phyloP scores from a whole-genome alignment of 1,140 invertebrate genomes.

The Lepidurus packardi region DNA sequence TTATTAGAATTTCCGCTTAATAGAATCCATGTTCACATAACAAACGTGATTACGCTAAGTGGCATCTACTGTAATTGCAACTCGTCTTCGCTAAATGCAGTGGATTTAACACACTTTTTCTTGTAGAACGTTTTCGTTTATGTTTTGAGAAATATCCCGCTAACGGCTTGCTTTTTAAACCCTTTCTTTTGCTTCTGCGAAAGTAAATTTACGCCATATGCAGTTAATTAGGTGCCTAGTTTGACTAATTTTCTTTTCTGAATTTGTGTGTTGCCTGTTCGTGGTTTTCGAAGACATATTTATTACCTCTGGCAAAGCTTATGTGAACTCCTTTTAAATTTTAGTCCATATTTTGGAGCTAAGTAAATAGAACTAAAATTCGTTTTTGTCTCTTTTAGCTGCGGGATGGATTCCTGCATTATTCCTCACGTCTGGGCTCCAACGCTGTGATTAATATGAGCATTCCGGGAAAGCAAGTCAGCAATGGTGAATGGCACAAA shows the following conservation, averaged over 20 bases:
- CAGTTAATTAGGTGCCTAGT: too few species aligned
- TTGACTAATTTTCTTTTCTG: not conserved
- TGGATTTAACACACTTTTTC: too few species aligned
- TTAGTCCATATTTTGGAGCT: not conserved
- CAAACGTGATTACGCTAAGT: too few species aligned
- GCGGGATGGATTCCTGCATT: slow-evolving; percentile 60
- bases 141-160: too few species aligned
- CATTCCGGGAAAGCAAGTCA: slow-evolving; percentile 46
- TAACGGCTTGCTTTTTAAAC: too few species aligned
- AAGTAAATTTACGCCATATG: too few species aligned
- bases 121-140: too few species aligned
- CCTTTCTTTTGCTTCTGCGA: too few species aligned
- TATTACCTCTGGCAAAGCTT: not conserved
- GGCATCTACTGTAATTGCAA: too few species aligned
- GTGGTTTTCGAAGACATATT: not conserved
- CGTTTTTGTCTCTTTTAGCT: slow-evolving; percentile 44
- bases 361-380: slow-evolving; percentile 27
- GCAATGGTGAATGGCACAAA: slow-evolving; percentile 82
- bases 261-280: not conserved
- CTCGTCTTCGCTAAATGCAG: too few species aligned
- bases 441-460: slow-evolving; percentile 70
- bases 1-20: too few species aligned
- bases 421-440: slow-evolving; percentile 66
- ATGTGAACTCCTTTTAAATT: slow-evolving; percentile 14
- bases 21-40: too few species aligned